A percentile compares a stretch with the other conserved stretches of the same genome.
These are phyloP conservation scores for Falco concolor DNA, from an alignment of 2,797 vertebrate genomes.

Conservation along the genomic window DNA sequence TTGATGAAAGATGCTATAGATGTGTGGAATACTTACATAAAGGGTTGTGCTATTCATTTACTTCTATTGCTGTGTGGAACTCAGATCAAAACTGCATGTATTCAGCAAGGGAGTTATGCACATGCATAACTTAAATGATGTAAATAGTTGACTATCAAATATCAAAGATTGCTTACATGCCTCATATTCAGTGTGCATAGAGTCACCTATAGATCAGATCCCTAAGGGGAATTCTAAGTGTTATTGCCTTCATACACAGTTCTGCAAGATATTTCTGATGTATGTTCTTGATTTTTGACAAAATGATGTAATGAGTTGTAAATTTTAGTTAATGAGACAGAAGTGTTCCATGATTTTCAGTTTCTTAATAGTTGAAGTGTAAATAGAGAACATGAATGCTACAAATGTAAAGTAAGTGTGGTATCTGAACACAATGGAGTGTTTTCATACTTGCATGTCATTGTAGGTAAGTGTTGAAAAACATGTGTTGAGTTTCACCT, in stretches of 20 bases:
- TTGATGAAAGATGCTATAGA: background rate
- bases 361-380: background rate
- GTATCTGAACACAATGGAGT: background rate
- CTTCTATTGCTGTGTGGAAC: background rate
- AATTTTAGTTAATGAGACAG: background rate
- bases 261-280: background rate
- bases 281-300: background rate
- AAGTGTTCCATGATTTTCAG: background rate
- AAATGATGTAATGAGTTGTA: background rate
- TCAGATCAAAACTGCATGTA: background rate
- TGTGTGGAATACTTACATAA: background rate
- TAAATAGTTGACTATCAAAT: constrained; percentile 12
- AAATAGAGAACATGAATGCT: background rate
- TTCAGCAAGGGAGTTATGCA: background rate
- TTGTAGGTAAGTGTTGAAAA: background rate
- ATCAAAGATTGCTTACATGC: constrained; percentile 10
- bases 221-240: background rate
- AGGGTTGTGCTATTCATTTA: background rate
- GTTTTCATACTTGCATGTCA: background rate
- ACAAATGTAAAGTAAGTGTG: background rate
- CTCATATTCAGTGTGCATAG: background rate
- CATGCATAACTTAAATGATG: background rate
- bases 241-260: background rate
- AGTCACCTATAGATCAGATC: background rate
- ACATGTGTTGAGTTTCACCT: background rate